Conservation (phyloP, 1,140 invertebrate species). For the Bicyclus anynana region DNA sequence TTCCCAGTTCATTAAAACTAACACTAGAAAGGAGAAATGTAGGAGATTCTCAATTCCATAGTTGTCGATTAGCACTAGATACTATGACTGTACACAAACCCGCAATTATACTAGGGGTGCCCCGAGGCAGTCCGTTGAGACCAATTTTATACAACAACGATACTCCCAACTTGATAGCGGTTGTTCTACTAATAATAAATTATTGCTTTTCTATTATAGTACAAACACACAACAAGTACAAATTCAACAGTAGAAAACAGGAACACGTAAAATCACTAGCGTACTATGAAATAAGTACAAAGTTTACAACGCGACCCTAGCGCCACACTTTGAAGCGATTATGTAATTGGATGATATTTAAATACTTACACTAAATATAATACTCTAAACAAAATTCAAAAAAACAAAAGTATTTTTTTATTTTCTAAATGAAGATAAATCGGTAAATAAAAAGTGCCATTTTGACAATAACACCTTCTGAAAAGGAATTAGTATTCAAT, state of each 20-base stretch:
- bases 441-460: no score
- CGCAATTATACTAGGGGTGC: not conserved
- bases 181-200: not conserved
- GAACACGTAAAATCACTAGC: slow-evolving; percentile 9
- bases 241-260: not conserved
- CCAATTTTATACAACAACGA: not conserved
- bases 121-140: not conserved
- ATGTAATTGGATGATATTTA: no score
- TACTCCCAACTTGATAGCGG: not conserved
- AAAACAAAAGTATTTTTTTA: no score
- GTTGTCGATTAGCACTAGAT: no score
- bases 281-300: slow-evolving; percentile 8
- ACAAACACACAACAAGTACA: not conserved
- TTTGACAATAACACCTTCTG: no score
- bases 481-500: no score
- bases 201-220: not conserved
- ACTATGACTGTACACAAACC: not conserved
- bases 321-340: not conserved
- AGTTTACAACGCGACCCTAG: not conserved
- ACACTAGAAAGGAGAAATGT: not conserved
- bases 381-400: no score
- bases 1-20: not conserved
- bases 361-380: no score
- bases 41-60: not conserved
- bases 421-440: no score